Evolutionary conservation across 2,797 vertebrate species (phyloP).

Genomic region (Pipistrellus kuhlii): DNA sequence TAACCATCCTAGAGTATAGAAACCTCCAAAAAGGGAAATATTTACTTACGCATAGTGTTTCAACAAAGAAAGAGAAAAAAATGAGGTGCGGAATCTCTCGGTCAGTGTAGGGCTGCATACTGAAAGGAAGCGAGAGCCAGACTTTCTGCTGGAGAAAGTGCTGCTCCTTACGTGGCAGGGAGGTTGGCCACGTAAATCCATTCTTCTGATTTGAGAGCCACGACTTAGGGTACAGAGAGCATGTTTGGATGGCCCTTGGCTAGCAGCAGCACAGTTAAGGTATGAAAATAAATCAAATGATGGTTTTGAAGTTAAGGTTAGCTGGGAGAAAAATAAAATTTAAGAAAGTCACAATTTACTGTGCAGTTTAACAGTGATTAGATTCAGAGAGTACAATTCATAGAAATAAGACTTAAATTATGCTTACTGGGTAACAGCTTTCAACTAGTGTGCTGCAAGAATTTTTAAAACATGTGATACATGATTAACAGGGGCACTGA

Average conservation of each 20-base stretch:
- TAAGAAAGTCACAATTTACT: conserved; percentile 7
- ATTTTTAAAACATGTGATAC: neutral
- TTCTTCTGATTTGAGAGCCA: neutral
- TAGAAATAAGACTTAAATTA: conserved; percentile 38
- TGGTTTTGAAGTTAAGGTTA: conserved; percentile 21
- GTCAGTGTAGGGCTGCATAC: neutral
- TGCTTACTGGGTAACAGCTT: neutral
- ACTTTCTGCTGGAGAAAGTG: neutral
- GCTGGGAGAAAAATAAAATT: conserved; percentile 45
- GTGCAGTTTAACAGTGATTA: conserved; percentile 14
- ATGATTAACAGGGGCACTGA: neutral
- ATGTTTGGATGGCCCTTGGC: neutral
- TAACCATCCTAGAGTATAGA: neutral
- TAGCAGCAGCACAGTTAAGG: neutral
- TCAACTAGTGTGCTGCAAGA: neutral
- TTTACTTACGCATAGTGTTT: neutral
- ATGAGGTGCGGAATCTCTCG: neutral
- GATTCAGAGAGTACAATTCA: neutral
- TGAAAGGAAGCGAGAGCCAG: neutral
- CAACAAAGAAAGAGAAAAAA: neutral
- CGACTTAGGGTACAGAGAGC: neutral
- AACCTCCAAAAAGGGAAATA: neutral
- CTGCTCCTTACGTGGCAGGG: neutral
- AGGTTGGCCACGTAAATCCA: neutral
- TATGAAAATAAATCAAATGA: neutral